Base-by-base conservation (phyloP, 1,140 invertebrate species). In the Aphis gossypii region DNA sequence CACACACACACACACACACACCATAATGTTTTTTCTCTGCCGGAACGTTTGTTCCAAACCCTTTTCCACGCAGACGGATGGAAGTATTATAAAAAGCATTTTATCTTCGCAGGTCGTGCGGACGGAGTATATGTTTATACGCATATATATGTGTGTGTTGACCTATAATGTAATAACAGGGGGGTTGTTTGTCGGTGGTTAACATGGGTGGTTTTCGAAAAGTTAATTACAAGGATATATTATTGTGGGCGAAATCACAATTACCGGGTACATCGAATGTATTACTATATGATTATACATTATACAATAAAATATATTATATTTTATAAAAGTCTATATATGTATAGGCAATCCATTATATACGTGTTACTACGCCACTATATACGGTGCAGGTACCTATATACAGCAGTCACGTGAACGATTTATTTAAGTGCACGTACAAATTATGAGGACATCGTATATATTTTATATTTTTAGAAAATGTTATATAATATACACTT, bases 131-230 rank as follows among this genome's bases (percentile, higher is more conserved):
- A 48, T 51, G 35, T 38, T 0, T 86, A 8, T 83, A 7, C n/a
- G 2, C 9, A 30, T 60, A 18, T 60, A 18, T n/a, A 18, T 44
- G 21, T 51, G 30, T 88, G 30, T 23, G 48, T 60, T 83, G 46
- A 92, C 91, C 91, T 46, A 83, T 51, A 51, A 83, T 90, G 30
- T 83, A 91, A 91, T 76, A 46, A 91, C 90, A 76, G 60, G 56
- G 21, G 91, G 91, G 91, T 83, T 92, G 91, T 92, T 92, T 92
- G 91, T 83, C 91, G 91, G 91, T 82, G 68, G 90, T 83, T 82
- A 51, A 92, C 91, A 92, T 54, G 91, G 91, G 76, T 38, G 91
- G 91, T 83, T 48, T 91, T 91, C 38, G 60, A 68, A 91, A 92
- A 92, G 91, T 92, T 92, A 92, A 92, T 92, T 92, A 82, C 91